Conservation (phyloP, 1,140 invertebrate genomes). For the Onthophagus taurus region DNA sequence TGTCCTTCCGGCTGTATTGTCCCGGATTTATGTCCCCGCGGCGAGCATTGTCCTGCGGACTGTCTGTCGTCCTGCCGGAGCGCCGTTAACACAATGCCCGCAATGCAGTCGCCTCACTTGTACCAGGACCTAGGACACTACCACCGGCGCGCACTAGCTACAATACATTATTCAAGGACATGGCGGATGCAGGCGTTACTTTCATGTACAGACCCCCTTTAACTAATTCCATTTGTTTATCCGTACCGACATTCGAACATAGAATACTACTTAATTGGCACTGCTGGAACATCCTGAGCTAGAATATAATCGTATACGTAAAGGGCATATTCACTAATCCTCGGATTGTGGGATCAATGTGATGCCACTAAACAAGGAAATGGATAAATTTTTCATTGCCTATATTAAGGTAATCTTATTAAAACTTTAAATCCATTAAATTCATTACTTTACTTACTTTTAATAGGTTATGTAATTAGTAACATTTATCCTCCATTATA, state of each 20-base stretch:
- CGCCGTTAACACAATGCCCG: slow-evolving; percentile 20
- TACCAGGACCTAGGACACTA: slow-evolving; percentile 2
- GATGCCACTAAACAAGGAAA: too few relatives aligned
- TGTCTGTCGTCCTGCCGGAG: slow-evolving; percentile 17
- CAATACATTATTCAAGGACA: slow-evolving; percentile 14
- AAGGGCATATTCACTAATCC: too few relatives aligned
- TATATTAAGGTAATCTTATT: too few relatives aligned
- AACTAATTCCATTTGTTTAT: slow-evolving; percentile 14
- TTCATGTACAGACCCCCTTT: slow-evolving; percentile 4
- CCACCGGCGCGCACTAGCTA: slow-evolving; percentile 8
- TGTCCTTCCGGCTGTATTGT: slow-evolving; percentile 24
- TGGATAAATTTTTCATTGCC: too few relatives aligned
- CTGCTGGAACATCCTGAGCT: neutral
- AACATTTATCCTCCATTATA: too few relatives aligned
- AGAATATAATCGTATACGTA: too few relatives aligned
- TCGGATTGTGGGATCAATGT: too few relatives aligned
- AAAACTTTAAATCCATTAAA: too few relatives aligned
- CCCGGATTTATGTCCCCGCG: slow-evolving; percentile 25
- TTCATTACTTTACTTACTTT: too few relatives aligned
- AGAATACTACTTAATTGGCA: slow-evolving; percentile 9
- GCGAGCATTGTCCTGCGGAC: slow-evolving; percentile 24
- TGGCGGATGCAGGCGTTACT: slow-evolving; percentile 10
- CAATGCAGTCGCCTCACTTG: slow-evolving; percentile 18
- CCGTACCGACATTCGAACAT: slow-evolving; percentile 5
- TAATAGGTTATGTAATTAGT: too few relatives aligned